Base-by-base conservation (phyloP, 2,797 vertebrate species). In the Alosa sapidissima region DNA sequence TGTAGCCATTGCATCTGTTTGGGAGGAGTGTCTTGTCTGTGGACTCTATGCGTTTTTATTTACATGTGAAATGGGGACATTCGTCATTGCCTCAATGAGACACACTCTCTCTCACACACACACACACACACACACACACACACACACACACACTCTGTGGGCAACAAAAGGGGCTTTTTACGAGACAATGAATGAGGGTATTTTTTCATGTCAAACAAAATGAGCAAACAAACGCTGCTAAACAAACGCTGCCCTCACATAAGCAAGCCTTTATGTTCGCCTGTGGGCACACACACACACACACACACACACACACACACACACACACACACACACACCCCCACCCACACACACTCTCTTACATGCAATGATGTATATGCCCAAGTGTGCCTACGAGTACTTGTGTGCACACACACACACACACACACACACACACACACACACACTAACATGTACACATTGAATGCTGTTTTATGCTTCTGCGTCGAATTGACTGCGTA, bases 151-250 rank as follows among this genome's bases (percentile, higher is more conserved):
- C 62, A 10, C 24, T 1, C 33, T 16, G 33, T 72, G 36, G 68
- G 68, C 33, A 41, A 72, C 68, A 72, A 72, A 41, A 41, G 68
- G 41, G 2, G 11, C 68, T 72, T 41, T 58, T 72, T 8, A 10
- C 33, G 5, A 13, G 68, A 72, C 68, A 72, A 72, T 72, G 68
- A 72, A 72, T 72, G 68, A 41, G 68, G 13, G 19, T 65, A 28
- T 68, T 68, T 68, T 68, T 33, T 68, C 62, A 36, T 68, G 28
- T 68, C 21, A 13, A 33, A 68, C 62, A 68, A 68, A 68, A 68
- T 33, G 28, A 68, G 28, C 62, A 68, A 68, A 68, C 62, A 68
- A 52, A 51, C 11, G 49, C 52, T 24, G 7, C 19, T 28, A 75
- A 75, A 45, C 68, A 75, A 75, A 75, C 14, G 72, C 36, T 47